Conservation (phyloP, 2,797 vertebrate species). For the Thripadectes ignobilis region DNA sequence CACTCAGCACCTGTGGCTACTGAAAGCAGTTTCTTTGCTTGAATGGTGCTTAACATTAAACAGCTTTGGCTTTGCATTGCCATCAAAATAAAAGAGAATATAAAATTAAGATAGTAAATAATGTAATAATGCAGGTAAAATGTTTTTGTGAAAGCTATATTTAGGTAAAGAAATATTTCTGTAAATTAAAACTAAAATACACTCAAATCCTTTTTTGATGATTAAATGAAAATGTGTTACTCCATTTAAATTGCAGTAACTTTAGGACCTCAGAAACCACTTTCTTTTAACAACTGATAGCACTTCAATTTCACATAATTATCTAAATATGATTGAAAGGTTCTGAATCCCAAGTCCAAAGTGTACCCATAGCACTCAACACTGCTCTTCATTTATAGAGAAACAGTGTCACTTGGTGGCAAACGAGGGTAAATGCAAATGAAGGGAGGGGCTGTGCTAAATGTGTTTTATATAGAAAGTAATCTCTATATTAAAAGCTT, state of each 20-base stretch:
- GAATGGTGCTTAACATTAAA: neutral
- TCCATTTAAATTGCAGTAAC: neutral
- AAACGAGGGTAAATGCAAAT: neutral
- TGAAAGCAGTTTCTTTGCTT: neutral
- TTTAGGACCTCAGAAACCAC: neutral
- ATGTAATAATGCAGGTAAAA: neutral
- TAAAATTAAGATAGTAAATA: neutral
- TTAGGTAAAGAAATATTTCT: neutral
- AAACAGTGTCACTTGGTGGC: slow-evolving; percentile 51
- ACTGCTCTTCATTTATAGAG: neutral
- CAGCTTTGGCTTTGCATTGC: neutral
- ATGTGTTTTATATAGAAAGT: neutral
- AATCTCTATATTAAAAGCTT: neutral
- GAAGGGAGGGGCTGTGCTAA: neutral
- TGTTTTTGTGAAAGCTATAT: neutral
- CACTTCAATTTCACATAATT: neutral
- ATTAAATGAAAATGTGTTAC: neutral
- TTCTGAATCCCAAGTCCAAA: neutral
- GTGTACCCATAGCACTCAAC: accelerated
- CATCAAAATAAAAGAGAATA: neutral
- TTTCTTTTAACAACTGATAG: neutral
- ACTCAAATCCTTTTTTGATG: neutral
- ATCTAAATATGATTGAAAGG: neutral
- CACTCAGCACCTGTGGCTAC: neutral
- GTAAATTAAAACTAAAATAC: neutral